These are phyloP conservation scores for Paedocypris micromegethes DNA, from an alignment of 2,797 vertebrate species.

Conservation along the genomic window DNA sequence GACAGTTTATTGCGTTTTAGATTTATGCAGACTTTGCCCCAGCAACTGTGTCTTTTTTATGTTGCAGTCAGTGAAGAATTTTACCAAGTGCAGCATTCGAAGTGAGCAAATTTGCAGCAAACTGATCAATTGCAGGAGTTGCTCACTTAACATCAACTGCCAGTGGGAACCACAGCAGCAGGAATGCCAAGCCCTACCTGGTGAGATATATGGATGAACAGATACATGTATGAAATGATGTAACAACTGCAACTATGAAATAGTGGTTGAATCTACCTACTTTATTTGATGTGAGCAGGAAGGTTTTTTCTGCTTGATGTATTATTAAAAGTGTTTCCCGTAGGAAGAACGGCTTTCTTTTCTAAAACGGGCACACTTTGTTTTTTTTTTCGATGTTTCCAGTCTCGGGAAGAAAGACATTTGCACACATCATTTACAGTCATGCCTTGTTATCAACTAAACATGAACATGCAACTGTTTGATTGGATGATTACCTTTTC, in stretches of 20 bases:
- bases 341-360: conserved; percentile 27
- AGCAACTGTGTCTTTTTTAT: not conserved
- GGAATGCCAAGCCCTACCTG: conserved; percentile 88
- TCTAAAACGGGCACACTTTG: not conserved
- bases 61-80: conserved; percentile 84
- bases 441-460: no score
- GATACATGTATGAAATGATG: conserved; percentile 2
- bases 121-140: conserved; percentile 94
- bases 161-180: conserved; percentile 94
- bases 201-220: conserved; percentile 59
- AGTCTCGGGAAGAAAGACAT: not conserved
- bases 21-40: no score
- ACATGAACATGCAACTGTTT: no score
- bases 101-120: conserved; percentile 92
- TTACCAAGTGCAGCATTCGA: conserved; percentile 82
- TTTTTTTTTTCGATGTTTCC: not conserved
- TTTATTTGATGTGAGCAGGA: conserved; percentile 38
- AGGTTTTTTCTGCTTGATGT: conserved; percentile 56
- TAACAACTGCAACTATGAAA: not conserved
- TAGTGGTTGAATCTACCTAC: not conserved
- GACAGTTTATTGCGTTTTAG: no score
- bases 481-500: no score
- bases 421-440: not conserved
- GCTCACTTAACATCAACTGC: conserved; percentile 89
- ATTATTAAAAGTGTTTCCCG: conserved; percentile 47